Conservation (phyloP, 1,140 invertebrate genomes). For the Ceratoteleas bidentatus region DNA sequence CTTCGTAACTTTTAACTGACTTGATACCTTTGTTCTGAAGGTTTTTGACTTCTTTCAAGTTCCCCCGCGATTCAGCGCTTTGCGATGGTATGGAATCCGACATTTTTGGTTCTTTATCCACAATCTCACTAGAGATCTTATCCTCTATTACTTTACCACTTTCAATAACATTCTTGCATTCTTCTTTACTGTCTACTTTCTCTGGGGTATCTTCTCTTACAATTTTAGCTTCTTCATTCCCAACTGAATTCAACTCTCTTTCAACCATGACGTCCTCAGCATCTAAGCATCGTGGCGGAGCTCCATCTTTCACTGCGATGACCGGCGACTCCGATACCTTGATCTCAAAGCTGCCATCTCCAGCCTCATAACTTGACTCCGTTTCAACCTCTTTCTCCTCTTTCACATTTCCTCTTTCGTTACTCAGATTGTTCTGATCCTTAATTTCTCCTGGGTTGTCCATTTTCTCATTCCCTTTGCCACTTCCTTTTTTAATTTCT, state of each 20-base stretch:
- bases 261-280: conserved; percentile 9
- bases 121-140: neutral
- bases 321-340: conserved; percentile 71
- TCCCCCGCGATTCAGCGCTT: no score
- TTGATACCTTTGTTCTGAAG: neutral
- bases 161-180: neutral
- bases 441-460: no score
- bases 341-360: conserved; percentile 70
- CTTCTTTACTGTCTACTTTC: neutral
- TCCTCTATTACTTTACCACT: neutral
- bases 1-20: conserved; percentile 9
- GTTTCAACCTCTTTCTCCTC: neutral
- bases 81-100: no score
- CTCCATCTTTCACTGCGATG: conserved; percentile 55
- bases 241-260: neutral
- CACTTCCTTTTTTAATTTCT: no score
- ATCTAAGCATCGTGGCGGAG: conserved; percentile 45
- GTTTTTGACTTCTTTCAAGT: conserved; percentile 3
- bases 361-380: conserved; percentile 23
- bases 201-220: neutral
- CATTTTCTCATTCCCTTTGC: no score
- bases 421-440: neutral
- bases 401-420: neutral
- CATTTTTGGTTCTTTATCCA: neutral
- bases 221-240: conserved; percentile 1